Evolutionary conservation across 1,140 invertebrate species (phyloP), one percentile per base, ranked within the genome.

Genomic region (Drusus annulatus): DNA sequence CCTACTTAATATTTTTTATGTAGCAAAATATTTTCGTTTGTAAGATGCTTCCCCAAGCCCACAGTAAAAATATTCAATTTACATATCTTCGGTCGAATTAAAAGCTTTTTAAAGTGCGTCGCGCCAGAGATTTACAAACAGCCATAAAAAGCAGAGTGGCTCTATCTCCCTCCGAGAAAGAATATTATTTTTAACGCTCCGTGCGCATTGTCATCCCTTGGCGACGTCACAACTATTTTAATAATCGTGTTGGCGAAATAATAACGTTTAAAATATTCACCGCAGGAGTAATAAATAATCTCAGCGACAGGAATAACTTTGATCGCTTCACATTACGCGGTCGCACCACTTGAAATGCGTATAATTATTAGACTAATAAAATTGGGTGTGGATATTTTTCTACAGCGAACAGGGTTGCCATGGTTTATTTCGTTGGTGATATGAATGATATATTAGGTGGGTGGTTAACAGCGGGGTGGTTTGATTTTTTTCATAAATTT

Each of bases 181-280:
- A 65, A 65, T 31, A 65, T 65, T 28, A 65, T 31, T 65, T 31
- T 16, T 65, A 65, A 65, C 36, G 25, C 36, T 45, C 36, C 36
- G 36, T 2, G 36, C 10, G 62, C 62, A 31, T 65, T 65, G 62
- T 65, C 62, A 65, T 65, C 62, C 62, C 62, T 65, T n/a, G n/a
- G n/a, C n/a, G n/a, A n/a, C n/a, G n/a, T n/a, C n/a, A n/a, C 28
- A 65, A 65, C 62, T 65, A 25, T 71, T 71, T 71, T 45, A 71
- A 51, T 71, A 71, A 71, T 16, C 16, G 68, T 51, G 68, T 36
- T 71, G 68, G 68, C 51, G 50, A 71, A 71, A 71, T 71, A 50
- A 71, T 71, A 45, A 71, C 23, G 6, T 50, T 65, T 51, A 71
- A 71, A 19, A 51, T 51, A 71, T 71, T 71, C 68, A 50, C 45